Base-by-base conservation (phyloP, 2,113 vertebrate genomes). In the Megaceryle maxima region DNA sequence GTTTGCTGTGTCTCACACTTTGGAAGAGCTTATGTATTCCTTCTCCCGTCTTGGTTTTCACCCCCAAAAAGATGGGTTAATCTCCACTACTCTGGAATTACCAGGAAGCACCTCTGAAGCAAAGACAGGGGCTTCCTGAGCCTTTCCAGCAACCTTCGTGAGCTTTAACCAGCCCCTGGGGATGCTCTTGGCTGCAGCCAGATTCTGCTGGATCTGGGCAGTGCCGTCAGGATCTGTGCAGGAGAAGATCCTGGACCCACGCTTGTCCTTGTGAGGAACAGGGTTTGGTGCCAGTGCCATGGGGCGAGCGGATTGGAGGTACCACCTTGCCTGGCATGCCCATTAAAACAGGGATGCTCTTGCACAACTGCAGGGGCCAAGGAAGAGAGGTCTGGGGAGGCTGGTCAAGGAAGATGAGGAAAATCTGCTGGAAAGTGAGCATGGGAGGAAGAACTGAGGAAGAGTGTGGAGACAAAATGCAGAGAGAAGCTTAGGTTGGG, bases 141-240 rank as follows among this genome's bases (percentile, higher is more conserved):
- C 24, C 35, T 62, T 51, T 51, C 55, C 53, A 39, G 31, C 33
- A 74, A 11, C 14, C 16, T 51, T 50, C 14, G 39, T 12, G 44
- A 60, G 18, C 7, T 66, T 91, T 33, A 33, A n/a, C 22, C 72
- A 21, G 18, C 11, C 41, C 18, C 46, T 43, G 19, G 53, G 44
- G 59, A 26, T n/a, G 41, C 17, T 51, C 19, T 25, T 13, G 39
- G 29, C 28, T 46, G 22, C 55, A 11, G 31, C 18, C 20, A 67
- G 64, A 43, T 46, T 46, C 57, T 26, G 37, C 39, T 15, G 43
- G 35, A 17, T 18, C 35, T 15, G 33, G 31, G 24, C 53, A 44
- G 19, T 31, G 63, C 28, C 3, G 3, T n/a, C 3, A 24, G 9
- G 24, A 8, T 19, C 0, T 0, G 43, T 11, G 56, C 16, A 13